Conservation (phyloP, 1,140 invertebrate genomes). For the Phymorhynchus buccinoides region DNA sequence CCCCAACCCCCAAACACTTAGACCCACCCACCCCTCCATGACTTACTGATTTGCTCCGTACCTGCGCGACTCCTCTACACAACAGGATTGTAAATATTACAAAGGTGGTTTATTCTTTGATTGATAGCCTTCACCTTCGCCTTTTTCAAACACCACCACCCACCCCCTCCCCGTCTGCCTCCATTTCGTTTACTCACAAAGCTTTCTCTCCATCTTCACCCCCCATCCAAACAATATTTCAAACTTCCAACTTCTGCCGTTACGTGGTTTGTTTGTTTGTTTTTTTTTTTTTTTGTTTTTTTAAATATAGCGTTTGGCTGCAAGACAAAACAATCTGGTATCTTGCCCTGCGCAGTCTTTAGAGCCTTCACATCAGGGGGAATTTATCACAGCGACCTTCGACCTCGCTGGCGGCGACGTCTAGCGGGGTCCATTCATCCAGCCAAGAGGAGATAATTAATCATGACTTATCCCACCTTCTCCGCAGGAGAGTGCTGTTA, state of each 20-base stretch:
- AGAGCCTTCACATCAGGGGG: constrained; percentile 33
- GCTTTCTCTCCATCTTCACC: neutral
- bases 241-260: neutral
- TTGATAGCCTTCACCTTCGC: too few species aligned
- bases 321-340: too few species aligned
- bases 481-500: neutral
- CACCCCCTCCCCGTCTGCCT: neutral
- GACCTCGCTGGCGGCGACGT: constrained; percentile 34
- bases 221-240: too few species aligned
- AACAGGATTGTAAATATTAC: too few species aligned
- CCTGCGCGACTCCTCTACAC: too few species aligned
- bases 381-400: constrained; percentile 36
- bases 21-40: too few species aligned
- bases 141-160: neutral
- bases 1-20: too few species aligned
- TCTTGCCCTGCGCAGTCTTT: neutral
- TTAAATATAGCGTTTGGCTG: too few species aligned
- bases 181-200: neutral
- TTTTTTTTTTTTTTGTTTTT: constrained; percentile 1
- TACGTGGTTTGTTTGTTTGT: constrained; percentile 9
- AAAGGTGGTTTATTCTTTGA: too few species aligned
- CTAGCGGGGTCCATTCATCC: constrained; percentile 36
- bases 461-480: constrained; percentile 29
- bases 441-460: constrained; percentile 36
- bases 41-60: too few species aligned